Base-by-base conservation (phyloP, 2,797 vertebrate species). In the Cephalopachus bancanus region DNA sequence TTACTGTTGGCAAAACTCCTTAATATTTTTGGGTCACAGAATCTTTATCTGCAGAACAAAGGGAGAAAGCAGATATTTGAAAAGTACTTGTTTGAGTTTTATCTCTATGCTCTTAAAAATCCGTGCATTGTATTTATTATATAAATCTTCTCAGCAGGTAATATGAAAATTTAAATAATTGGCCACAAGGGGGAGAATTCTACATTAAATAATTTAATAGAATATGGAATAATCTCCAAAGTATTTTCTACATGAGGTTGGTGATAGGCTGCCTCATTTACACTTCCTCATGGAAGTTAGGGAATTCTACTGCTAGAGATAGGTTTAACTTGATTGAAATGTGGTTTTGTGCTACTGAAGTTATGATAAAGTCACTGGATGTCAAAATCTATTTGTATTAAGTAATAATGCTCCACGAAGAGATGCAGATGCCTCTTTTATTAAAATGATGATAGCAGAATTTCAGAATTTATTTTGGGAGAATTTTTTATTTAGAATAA, bases 141-240 rank as follows among this genome's bases (percentile, higher is more conserved):
- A 7, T 85, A 83, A 59, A n/a, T 85, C 14, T 17, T 88, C 7
- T 44, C n/a, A 30, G n/a, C 6, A 69, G 85, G 24, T 95, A 95
- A 67, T 84, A 9, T 95, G 30, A 24, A 93, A 95, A 83, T 96
- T 96, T 96, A 69, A 74, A 33, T 95, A 84, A 96, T 28, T 96
- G 93, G 72, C 97, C 97, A 97, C 97, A 96, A 98, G 95, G 51
- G 90, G 96, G 95, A 96, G 96, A 96, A 93, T 97, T 94, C 76
- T 84, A 76, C 24, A 93, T 93, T 91, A 92, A 94, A 30, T 87
- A 44, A 74, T 62, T 93, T 88, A 83, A 65, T 64, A 24, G 10
- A 79, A 8, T 65, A 30, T 71, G 53, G 84, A 95, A 83, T 71
- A 62, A 57, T 81, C 28, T 96, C 17, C 17, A 76, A 95, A 80